Percentiles rank a stretch among this genome's conserved stretches.
Evolutionary conservation across 2,113 vertebrate genomes (phyloP).

Genomic region (Bucco capensis): DNA sequence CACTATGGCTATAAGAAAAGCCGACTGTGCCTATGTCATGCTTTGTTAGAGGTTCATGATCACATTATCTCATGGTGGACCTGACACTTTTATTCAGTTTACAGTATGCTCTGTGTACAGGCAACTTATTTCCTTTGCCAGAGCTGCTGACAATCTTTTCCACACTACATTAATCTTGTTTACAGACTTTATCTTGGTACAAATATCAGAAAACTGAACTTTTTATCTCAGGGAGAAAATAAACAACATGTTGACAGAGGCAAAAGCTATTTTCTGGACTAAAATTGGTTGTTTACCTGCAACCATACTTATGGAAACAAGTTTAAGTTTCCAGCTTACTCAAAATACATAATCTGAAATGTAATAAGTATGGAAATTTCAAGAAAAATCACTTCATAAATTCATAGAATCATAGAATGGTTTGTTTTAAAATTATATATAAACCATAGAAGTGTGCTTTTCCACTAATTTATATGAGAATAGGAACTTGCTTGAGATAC

Average conservation of each 20-base stretch:
- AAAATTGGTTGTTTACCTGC: constrained; percentile 86
- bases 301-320: constrained; percentile 75
- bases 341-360: constrained; percentile 77
- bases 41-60: constrained; percentile 97
- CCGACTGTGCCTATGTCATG: constrained; percentile 88
- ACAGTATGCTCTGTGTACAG: constrained; percentile 88
- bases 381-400: constrained; percentile 68
- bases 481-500: constrained; percentile 60
- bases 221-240: constrained; percentile 84
- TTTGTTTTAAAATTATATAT: constrained; percentile 61
- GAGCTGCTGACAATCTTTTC: constrained; percentile 96
- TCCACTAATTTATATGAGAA: constrained; percentile 59
- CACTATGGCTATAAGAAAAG: constrained; percentile 84
- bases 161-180: constrained; percentile 99
- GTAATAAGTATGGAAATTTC: constrained; percentile 74
- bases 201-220: constrained; percentile 91
- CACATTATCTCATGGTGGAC: constrained; percentile 95
- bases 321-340: constrained; percentile 65
- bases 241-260: constrained; percentile 87
- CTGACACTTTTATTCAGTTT: constrained; percentile 98
- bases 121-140: constrained; percentile 91
- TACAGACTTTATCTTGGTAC: constrained; percentile 95
- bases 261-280: constrained; percentile 84
- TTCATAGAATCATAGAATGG: too few species aligned
- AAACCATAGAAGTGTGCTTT: constrained; percentile 61